These are phyloP conservation scores for Scomber scombrus DNA, from an alignment of 2,113 vertebrate species.

Conservation along the genomic window DNA sequence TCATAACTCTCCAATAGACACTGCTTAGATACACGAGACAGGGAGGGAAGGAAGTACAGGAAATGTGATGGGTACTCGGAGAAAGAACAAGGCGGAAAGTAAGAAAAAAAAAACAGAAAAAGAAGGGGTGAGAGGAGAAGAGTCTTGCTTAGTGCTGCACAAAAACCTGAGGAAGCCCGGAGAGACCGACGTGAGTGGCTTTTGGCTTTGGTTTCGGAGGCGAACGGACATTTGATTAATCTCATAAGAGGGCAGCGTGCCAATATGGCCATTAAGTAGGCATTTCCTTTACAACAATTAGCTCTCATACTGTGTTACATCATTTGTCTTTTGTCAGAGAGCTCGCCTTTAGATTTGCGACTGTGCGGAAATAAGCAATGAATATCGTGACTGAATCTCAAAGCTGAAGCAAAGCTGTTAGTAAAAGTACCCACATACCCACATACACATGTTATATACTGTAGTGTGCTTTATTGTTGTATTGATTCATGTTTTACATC, in stretches of 20 bases:
- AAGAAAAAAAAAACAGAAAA: constrained; percentile 8
- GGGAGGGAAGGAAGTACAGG: constrained; percentile 16
- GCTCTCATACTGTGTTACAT: constrained; percentile 51
- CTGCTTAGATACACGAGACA: constrained; percentile 46
- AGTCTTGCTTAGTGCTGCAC: constrained; percentile 32
- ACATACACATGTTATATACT: no score
- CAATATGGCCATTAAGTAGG: constrained; percentile 69
- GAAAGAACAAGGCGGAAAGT: constrained; percentile 27
- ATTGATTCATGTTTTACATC: constrained; percentile 24
- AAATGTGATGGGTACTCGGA: constrained; percentile 29
- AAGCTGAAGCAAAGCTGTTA: constrained; percentile 1
- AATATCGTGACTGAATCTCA: constrained; percentile 41
- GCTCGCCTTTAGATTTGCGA: constrained; percentile 41
- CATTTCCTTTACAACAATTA: constrained; percentile 72
- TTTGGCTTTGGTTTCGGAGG: constrained; percentile 50
- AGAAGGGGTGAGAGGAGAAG: constrained; percentile 44
- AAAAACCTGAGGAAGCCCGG: constrained; percentile 11
- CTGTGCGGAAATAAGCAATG: constrained; percentile 42
- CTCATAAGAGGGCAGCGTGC: constrained; percentile 59
- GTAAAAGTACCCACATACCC: neutral
- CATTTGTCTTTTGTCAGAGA: constrained; percentile 61
- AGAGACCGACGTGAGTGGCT: constrained; percentile 34
- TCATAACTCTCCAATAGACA: constrained; percentile 63
- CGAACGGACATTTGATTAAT: constrained; percentile 52
- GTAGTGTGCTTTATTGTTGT: constrained; percentile 2